Evolutionary conservation across 2,113 vertebrate genomes (phyloP), one percentile per base, ranked within the genome.

Genomic region (Centropus unirufus): DNA sequence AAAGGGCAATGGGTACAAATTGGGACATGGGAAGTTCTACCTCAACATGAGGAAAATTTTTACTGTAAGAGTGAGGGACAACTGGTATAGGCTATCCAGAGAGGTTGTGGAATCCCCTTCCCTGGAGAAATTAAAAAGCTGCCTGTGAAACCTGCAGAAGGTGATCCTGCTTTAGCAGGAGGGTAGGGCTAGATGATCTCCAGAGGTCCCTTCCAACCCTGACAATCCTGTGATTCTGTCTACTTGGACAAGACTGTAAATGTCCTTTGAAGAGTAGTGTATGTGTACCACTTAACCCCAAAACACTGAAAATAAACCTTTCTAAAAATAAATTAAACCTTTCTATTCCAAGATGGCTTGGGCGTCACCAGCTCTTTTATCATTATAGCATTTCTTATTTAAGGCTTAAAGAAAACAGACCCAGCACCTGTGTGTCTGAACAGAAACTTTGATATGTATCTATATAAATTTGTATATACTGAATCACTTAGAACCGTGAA

Each of bases 321-420:
- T 36, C 36, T 36, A 36, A 36, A 36, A 36, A 36, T 36, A 36
- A 23, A 6, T 22, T n/a, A 1, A 55, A 32, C 49, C 81, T 68
- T 55, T 29, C 42, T 66, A 46, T 29, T n/a, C 9, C 36, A 36
- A 46, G n/a, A 19, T 46, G 10, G 9, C 10, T 63, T 62, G 14
- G 62, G 5, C 1, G 0, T 1, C 14, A 70, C 8, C 21, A 82
- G 11, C 5, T 55, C 4, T 47, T 89, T 57, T 58, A 11, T 44
- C 21, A 70, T 34, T 34, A 15, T 3, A 77, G 4, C 5, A 54
- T 88, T 80, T 89, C 8, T 3, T 58, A 66, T 36, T 67, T 66
- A 62, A 87, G 69, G 5, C 5, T 63, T 69, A 32, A 30, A 29
- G n/a, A 40, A 61, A 90, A 74, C 36, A 21, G 17, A 51, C 24